These are phyloP conservation scores for Dicerorhinus sumatrensis DNA, from an alignment of 2,113 vertebrate genomes.

Conservation along the genomic window DNA sequence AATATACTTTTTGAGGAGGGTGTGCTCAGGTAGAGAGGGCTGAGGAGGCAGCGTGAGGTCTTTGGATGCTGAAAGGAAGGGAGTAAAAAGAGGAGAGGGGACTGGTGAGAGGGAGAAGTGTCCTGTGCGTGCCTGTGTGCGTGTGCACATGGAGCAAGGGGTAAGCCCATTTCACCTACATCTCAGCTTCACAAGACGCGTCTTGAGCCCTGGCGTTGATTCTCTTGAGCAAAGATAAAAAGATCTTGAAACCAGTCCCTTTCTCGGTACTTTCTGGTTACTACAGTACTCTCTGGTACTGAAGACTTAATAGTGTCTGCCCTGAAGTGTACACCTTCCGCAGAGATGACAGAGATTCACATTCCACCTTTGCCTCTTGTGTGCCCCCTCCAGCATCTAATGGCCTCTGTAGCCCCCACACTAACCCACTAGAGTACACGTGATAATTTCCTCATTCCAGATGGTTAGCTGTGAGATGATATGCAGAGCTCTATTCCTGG, in stretches of 20 bases:
- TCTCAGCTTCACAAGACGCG: not conserved
- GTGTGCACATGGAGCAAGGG: not conserved
- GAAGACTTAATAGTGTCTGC: not conserved
- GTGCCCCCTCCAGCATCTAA: not conserved
- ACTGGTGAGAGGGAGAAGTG: not conserved
- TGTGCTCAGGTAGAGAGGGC: not conserved
- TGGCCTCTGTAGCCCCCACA: not conserved
- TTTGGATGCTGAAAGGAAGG: not conserved
- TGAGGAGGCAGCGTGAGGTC: not conserved
- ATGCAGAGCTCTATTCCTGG: not conserved
- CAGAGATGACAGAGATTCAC: not conserved
- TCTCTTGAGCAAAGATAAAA: conserved; percentile 20
- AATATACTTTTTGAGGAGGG: not conserved
- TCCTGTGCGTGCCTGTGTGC: no score
- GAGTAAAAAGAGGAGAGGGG: not conserved
- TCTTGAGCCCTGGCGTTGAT: not conserved
- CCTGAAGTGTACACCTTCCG: not conserved
- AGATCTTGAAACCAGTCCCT: not conserved
- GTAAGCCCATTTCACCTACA: rapidly evolving
- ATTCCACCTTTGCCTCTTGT: not conserved
- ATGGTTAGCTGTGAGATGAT: not conserved
- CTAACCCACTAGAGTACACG: not conserved
- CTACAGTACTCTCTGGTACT: not conserved
- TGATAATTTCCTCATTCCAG: no score
- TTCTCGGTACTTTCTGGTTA: not conserved